phyloP scores from a whole-genome alignment of 1,140 invertebrate genomes.

The Cardiocondyla obscurior region DNA sequence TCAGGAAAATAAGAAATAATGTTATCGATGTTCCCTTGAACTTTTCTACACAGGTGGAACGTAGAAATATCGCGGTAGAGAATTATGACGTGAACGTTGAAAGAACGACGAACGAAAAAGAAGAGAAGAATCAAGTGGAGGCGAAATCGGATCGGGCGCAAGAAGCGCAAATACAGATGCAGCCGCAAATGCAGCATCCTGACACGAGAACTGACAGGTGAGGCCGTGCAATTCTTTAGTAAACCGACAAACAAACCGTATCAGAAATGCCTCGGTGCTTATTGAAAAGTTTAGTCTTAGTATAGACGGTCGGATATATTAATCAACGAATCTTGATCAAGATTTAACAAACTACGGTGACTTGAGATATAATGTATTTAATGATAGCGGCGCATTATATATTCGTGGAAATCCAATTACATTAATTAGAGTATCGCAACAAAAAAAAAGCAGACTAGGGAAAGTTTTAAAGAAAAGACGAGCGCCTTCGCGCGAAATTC shows the following conservation, averaged over 20 bases:
- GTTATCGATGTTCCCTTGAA: not conserved
- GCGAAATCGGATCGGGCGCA: slow-evolving; percentile 32
- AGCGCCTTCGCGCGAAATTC: not conserved
- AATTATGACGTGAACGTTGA: not conserved
- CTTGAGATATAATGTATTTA: too few relatives aligned
- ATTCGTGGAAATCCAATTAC: not conserved
- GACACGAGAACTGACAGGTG: slow-evolving; percentile 64
- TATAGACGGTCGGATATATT: not conserved
- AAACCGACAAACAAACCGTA: not conserved
- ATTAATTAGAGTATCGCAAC: not conserved
- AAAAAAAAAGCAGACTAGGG: not conserved
- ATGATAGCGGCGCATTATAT: not conserved
- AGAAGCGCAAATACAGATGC: slow-evolving; percentile 50
- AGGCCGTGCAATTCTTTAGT: slow-evolving; percentile 52
- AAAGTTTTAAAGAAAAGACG: not conserved
- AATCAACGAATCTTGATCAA: not conserved
- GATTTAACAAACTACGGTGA: not conserved
- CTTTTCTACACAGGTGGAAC: slow-evolving; percentile 51
- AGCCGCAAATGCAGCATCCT: slow-evolving; percentile 41
- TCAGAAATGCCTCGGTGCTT: not conserved
- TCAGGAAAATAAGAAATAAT: slow-evolving; percentile 3
- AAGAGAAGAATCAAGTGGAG: not conserved
- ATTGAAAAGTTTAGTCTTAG: slow-evolving; percentile 1
- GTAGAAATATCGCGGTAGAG: not conserved
- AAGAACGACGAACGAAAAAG: not conserved